Base-by-base conservation (phyloP, 2,113 vertebrate species). In the Leptodactylus fuscus region DNA sequence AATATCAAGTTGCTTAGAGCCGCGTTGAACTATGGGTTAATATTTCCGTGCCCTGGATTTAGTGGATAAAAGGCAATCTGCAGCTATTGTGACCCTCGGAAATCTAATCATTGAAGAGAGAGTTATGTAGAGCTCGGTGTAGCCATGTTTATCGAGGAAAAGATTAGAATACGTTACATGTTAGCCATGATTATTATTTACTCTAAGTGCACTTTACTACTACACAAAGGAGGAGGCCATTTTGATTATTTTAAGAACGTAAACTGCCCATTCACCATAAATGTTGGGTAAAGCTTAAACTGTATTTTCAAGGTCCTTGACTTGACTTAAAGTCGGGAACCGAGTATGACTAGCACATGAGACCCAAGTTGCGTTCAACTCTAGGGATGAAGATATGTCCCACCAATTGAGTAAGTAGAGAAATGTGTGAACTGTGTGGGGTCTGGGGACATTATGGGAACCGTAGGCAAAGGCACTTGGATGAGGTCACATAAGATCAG, bases 11-110 rank as follows among this genome's bases (percentile, higher is more conserved):
- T 71, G 29, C 38, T 76, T n/a, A n/a, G n/a, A n/a, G n/a, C n/a
- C n/a, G n/a, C n/a, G n/a, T 75, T 75, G 70, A 82, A 82, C 53
- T 65, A 76, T 34, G 44, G 55, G 82, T 65, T 76, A 83, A 76
- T 65, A 76, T 83, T 71, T 83, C 24, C n/a, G 34, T 22, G 9
- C 7, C 18, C 53, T 49, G 71, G 38, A 48, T 76, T 62, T 76
- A 44, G 38, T 62, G 58, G 81, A 38, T 83, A 34, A 76, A 76
- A 76, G 53, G 53, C 51, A 32, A 49, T 65, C 27, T 62, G 27
- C 24, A 46, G 82, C 32, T 76, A 83, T 76, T 18, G 20, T 83
- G 75, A 76, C 71, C n/a, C 70, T 46, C 8, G 65, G 32, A 76
- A 83, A 83, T 46, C 27, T 46, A n/a, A 34, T 62, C 38, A 76